These are phyloP conservation scores for Lucilia cuprina DNA, from an alignment of 1,140 invertebrate species.

Conservation along the genomic window DNA sequence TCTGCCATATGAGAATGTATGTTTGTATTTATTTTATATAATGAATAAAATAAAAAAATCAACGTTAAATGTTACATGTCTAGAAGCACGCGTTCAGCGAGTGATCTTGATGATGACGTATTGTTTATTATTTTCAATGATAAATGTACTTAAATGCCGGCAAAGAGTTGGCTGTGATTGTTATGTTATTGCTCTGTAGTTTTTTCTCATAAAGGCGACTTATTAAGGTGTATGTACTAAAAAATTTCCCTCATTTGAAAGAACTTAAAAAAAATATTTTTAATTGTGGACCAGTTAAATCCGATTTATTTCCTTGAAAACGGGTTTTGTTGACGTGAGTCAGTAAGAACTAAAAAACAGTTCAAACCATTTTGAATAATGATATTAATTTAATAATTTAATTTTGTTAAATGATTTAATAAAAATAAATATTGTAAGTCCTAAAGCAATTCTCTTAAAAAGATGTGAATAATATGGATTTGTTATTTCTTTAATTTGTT, in stretches of 20 bases:
- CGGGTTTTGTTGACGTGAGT: too few species aligned
- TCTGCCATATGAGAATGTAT: neutral
- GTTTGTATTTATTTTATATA: slow-evolving; percentile 10
- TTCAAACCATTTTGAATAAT: too few species aligned
- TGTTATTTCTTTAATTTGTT: neutral
- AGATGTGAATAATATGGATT: too few species aligned
- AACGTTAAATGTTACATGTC: slow-evolving; percentile 30
- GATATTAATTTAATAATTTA: too few species aligned
- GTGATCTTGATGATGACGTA: slow-evolving; percentile 29
- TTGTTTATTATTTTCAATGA: slow-evolving; percentile 6
- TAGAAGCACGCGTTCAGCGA: slow-evolving; percentile 29
- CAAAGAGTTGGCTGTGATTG: neutral
- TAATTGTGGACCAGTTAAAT: neutral
- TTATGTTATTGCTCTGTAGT: neutral
- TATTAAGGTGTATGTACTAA: neutral
- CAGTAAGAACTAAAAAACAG: too few species aligned
- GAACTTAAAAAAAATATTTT: too few species aligned
- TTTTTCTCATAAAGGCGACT: neutral
- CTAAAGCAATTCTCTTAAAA: too few species aligned
- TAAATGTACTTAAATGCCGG: slow-evolving; percentile 8
- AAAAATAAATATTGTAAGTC: too few species aligned
- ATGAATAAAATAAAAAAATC: slow-evolving; percentile 1
- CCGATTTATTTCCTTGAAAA: too few species aligned
- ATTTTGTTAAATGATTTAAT: too few species aligned
- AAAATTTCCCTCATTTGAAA: neutral